These are phyloP conservation scores for Dolichallabes microphthalmus DNA, from an alignment of 2,113 vertebrate species.

Conservation along the genomic window DNA sequence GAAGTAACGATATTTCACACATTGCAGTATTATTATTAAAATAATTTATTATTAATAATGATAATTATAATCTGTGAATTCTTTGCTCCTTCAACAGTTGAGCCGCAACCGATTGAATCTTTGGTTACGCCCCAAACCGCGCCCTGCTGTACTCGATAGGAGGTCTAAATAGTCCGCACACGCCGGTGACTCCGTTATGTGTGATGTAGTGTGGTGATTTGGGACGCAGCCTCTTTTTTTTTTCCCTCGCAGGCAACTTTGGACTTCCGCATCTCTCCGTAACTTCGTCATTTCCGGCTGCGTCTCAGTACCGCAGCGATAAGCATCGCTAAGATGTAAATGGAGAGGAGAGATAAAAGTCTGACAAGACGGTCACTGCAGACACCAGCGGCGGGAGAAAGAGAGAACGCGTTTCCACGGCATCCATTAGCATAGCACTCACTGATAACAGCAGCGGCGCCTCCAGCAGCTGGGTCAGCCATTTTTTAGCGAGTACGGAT, in stretches of 20 bases:
- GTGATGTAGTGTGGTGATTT: background rate
- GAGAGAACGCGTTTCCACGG: background rate
- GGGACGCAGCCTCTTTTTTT: background rate
- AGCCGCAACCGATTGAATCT: background rate
- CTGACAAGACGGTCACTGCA: background rate
- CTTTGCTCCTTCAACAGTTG: background rate
- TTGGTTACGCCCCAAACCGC: background rate
- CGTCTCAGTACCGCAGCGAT: constrained; percentile 66
- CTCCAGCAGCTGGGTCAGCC: constrained; percentile 53
- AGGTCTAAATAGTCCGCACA: background rate
- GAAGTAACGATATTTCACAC: background rate
- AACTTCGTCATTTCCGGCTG: constrained; percentile 73
- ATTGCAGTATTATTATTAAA: background rate
- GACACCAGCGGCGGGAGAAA: background rate
- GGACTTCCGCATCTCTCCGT: constrained; percentile 63
- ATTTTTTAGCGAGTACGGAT: constrained; percentile 68
- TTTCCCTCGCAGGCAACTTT: constrained; percentile 39
- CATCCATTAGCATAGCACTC: background rate
- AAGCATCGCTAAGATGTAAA: constrained; percentile 67
- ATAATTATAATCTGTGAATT: no score
- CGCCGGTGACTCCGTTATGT: background rate
- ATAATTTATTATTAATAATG: no score
- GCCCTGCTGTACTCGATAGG: background rate
- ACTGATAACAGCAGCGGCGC: background rate
- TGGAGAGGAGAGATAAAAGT: constrained; percentile 44